phyloP scores from a whole-genome alignment of 2,888 invertebrate genomes.

The Epiperipatus broadwayi region DNA sequence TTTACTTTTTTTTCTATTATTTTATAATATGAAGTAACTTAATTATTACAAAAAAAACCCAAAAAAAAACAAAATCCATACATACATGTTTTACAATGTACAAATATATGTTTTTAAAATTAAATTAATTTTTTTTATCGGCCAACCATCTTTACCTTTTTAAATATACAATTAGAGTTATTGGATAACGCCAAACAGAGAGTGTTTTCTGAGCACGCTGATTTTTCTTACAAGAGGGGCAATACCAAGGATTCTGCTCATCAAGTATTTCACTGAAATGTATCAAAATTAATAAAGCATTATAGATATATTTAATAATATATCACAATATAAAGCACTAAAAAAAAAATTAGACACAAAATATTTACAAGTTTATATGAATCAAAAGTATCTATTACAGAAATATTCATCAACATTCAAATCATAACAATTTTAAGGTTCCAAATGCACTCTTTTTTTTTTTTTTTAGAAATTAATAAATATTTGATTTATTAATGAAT shows the following conservation, averaged over 20 bases:
- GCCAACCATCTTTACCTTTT: too few species aligned
- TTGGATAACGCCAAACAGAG: constrained; percentile 42
- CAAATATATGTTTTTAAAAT: neutral
- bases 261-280: constrained; percentile 41
- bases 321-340: constrained; percentile 7
- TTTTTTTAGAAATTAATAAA: too few species aligned
- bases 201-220: constrained; percentile 44
- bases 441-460: too few species aligned
- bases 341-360: neutral
- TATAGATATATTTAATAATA: constrained; percentile 11
- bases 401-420: too few species aligned
- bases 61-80: too few species aligned
- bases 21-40: too few species aligned
- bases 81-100: neutral
- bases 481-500: too few species aligned
- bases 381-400: neutral
- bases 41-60: neutral
- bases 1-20: too few species aligned
- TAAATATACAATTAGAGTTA: constrained; percentile 42
- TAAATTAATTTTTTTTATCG: constrained; percentile 23
- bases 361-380: neutral
- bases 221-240: constrained; percentile 40
- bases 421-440: too few species aligned
- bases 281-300: constrained; percentile 14
- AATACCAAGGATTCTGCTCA: constrained; percentile 45